phyloP scores from a whole-genome alignment of 2,113 vertebrate genomes.

The Anoplopoma fimbria region DNA sequence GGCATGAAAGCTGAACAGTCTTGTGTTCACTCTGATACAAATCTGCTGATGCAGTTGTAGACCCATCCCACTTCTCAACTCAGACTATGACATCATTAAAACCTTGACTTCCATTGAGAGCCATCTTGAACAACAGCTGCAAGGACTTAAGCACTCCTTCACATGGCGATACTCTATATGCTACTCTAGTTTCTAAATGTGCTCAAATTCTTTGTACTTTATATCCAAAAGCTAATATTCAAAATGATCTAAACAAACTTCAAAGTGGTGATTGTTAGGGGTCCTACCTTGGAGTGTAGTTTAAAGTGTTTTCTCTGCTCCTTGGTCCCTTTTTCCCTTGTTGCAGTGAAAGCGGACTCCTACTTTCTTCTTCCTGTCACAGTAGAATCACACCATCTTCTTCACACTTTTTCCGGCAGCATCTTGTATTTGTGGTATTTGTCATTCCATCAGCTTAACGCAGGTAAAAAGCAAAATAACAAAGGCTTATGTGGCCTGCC shows the following conservation, averaged over 20 bases:
- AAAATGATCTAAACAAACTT: neutral
- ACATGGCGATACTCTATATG: neutral
- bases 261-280: neutral
- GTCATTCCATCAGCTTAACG: slow-evolving; percentile 32
- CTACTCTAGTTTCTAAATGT: neutral
- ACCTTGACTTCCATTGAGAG: slow-evolving; percentile 33
- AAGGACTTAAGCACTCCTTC: slow-evolving; percentile 19
- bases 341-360: neutral
- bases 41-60: slow-evolving; percentile 51
- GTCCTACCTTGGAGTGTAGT: slow-evolving; percentile 58
- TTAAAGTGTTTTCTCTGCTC: slow-evolving; percentile 7
- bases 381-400: slow-evolving; percentile 16
- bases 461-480: slow-evolving; percentile 45
- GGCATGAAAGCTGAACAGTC: slow-evolving; percentile 7
- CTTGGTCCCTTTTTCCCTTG: slow-evolving; percentile 3
- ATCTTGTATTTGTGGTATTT: slow-evolving; percentile 10
- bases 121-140: slow-evolving; percentile 10
- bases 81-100: slow-evolving; percentile 70
- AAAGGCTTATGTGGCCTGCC: slow-evolving; percentile 25
- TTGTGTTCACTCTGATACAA: slow-evolving; percentile 19
- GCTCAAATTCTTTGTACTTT: neutral
- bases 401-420: slow-evolving; percentile 23
- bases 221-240: neutral
- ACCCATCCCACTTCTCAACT: slow-evolving; percentile 57
- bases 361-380: slow-evolving; percentile 26